phyloP scores from a whole-genome alignment of 2,113 vertebrate species.

The human (Homo sapiens) region GRCh38 chr16:16212001-16212500 shows the following conservation, averaged over 20 bases:
- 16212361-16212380: too few relatives aligned
- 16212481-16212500: too few relatives aligned
- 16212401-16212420: too few relatives aligned
- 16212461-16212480: too few relatives aligned
- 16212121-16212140: neutral
- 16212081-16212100: too few relatives aligned
- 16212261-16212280: neutral
- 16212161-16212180: constrained; percentile 64
- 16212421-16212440: too few relatives aligned
- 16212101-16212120: neutral
- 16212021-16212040: neutral
- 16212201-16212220: constrained; percentile 93
- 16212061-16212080: neutral
- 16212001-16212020: neutral
- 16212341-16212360: too few relatives aligned
- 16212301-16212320: accelerated
- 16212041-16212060: neutral
- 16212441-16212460: too few relatives aligned
- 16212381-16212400: too few relatives aligned
- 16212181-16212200: constrained; percentile 98
- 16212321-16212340: too few relatives aligned
- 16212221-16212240: constrained; percentile 92
- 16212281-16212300: neutral
- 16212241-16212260: constrained; percentile 89
- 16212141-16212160: neutral